These are phyloP conservation scores for Sturnus vulgaris DNA, from an alignment of 2,113 vertebrate genomes.

Conservation along the genomic window DNA sequence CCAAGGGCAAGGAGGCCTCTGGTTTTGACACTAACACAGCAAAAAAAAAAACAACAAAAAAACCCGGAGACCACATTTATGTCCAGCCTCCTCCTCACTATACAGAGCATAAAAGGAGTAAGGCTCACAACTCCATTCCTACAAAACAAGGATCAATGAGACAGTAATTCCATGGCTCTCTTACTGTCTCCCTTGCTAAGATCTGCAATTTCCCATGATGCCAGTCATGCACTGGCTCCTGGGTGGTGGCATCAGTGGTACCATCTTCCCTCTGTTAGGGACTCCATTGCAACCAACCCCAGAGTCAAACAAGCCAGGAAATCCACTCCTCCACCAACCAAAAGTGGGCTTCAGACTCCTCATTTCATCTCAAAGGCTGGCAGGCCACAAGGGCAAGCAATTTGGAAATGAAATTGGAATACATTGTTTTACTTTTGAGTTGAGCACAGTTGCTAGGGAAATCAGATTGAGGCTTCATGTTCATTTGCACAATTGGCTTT, in stretches of 20 bases:
- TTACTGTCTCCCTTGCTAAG: neutral
- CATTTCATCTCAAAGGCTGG: neutral
- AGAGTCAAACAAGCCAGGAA: neutral
- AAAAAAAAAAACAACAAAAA: neutral
- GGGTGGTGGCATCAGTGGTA: neutral
- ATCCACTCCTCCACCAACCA: neutral
- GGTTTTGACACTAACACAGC: neutral
- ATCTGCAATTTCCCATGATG: neutral
- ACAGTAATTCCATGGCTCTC: neutral
- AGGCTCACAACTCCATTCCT: neutral
- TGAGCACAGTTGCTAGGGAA: neutral
- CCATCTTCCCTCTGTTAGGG: neutral
- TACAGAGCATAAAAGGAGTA: neutral
- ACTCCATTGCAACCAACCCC: neutral
- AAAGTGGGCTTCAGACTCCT: neutral
- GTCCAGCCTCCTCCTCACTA: neutral
- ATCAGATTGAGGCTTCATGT: neutral
- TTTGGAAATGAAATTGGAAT: neutral
- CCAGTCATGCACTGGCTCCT: neutral
- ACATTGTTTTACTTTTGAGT: neutral
- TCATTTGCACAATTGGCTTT: neutral
- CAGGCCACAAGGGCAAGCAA: neutral
- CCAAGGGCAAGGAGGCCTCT: neutral
- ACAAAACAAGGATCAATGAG: neutral
- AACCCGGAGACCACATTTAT: neutral